Evolutionary conservation across 2,888 invertebrate genomes (phyloP).

Genomic region (Hedya salicella): DNA sequence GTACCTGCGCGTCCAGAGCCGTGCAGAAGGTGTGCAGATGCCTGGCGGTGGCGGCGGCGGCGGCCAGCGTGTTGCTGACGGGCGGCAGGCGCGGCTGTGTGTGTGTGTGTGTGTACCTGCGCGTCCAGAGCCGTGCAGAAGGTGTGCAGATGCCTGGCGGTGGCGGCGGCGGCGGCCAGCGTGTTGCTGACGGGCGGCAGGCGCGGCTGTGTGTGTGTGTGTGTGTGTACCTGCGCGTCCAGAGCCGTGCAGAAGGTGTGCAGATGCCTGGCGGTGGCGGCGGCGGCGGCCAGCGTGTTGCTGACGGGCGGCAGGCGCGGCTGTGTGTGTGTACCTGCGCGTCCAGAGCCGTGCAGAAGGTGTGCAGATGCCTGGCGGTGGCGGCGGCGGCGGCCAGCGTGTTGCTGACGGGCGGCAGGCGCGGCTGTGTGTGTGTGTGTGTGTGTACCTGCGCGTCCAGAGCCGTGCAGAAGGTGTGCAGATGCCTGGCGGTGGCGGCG

Average conservation of each 20-base stretch:
- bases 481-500: slow-evolving; percentile 52
- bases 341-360: slow-evolving; percentile 79
- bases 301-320: too few relatives aligned
- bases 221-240: too few relatives aligned
- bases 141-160: slow-evolving; percentile 22
- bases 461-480: slow-evolving; percentile 49
- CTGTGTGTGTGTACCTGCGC: too few relatives aligned
- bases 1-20: too few relatives aligned
- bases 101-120: too few relatives aligned
- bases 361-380: slow-evolving; percentile 88
- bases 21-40: slow-evolving; percentile 70
- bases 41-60: not conserved
- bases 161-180: not conserved
- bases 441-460: slow-evolving; percentile 29
- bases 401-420: slow-evolving; percentile 49
- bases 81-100: too few relatives aligned
- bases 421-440: too few relatives aligned
- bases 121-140: slow-evolving; percentile 48
- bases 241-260: slow-evolving; percentile 21
- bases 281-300: not conserved
- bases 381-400: slow-evolving; percentile 83
- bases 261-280: slow-evolving; percentile 10
- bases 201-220: too few relatives aligned
- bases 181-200: not conserved
- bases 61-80: not conserved